Conservation (phyloP, 2,888 invertebrate species). For the Panzeria rudis region DNA sequence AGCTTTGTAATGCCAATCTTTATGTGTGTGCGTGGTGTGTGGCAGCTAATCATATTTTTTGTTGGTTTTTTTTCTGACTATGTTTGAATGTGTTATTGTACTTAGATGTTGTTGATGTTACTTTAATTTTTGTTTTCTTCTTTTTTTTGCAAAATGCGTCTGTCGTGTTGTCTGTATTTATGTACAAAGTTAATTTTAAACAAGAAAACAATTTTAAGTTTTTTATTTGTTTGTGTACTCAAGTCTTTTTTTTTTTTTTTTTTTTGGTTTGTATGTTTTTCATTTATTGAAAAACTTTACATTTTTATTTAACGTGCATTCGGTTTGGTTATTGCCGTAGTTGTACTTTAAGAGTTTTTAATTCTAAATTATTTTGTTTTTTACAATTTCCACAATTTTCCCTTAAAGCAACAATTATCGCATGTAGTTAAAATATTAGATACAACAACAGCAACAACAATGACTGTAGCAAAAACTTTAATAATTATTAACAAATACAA, state of each 20-base stretch:
- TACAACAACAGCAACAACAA: constrained; percentile 28
- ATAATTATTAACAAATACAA: constrained; percentile 63
- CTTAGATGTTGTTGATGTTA: constrained; percentile 57
- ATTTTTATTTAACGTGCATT: constrained; percentile 33
- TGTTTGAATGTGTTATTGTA: constrained; percentile 54
- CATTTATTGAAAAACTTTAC: constrained; percentile 48
- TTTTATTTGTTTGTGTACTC: constrained; percentile 34
- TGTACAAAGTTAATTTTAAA: constrained; percentile 56
- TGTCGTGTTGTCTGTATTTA: constrained; percentile 63
- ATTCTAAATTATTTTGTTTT: constrained; percentile 39
- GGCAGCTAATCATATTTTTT: constrained; percentile 67
- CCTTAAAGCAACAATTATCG: constrained; percentile 36
- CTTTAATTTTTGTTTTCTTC: constrained; percentile 51
- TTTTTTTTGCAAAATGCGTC: constrained; percentile 62
- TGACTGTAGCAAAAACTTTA: constrained; percentile 22
- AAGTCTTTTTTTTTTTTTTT: too few species aligned
- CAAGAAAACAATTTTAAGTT: neutral
- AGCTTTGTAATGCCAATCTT: constrained; percentile 49
- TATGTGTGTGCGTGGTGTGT: constrained; percentile 38
- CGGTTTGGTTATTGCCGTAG: constrained; percentile 3
- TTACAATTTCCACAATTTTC: constrained; percentile 65
- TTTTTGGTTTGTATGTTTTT: constrained; percentile 11
- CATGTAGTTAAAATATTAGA: neutral
- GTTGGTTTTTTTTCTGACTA: constrained; percentile 16
- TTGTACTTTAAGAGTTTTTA: constrained; percentile 45